These are phyloP conservation scores for Rhynchonycteris naso DNA, from an alignment of 2,797 vertebrate species.

Conservation along the genomic window DNA sequence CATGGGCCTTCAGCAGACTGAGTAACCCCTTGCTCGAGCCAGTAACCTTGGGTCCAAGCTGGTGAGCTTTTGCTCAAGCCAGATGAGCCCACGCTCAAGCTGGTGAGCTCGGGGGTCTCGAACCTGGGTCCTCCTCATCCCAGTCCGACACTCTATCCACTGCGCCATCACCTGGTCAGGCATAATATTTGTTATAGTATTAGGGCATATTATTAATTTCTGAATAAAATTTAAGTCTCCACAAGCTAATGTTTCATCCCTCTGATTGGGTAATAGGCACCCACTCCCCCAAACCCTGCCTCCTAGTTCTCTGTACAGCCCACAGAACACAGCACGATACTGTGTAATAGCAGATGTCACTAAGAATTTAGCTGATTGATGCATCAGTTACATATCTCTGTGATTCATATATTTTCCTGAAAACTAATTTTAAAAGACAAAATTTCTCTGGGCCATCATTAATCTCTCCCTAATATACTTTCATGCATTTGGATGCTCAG, in stretches of 20 bases:
- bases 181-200: background rate
- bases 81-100: no score
- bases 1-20: no score
- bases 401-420: conserved; percentile 42
- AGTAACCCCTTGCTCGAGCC: no score
- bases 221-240: background rate
- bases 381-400: background rate
- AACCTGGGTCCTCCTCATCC: no score
- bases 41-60: no score
- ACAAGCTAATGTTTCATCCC: background rate
- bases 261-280: background rate
- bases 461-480: conserved; percentile 12
- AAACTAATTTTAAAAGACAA: conserved; percentile 59
- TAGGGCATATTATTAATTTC: background rate
- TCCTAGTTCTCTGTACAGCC: background rate
- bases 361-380: background rate
- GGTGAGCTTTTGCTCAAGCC: no score
- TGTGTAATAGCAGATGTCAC: background rate
- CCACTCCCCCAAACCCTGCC: fast-evolving
- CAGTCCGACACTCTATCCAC: no score
- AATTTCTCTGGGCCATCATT: background rate
- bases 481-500: conserved; percentile 1
- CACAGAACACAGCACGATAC: background rate
- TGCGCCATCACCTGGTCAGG: no score
- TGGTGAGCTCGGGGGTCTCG: no score